Evolutionary conservation across 2,113 vertebrate genomes (phyloP).

Genomic region (Chaetops frenatus): DNA sequence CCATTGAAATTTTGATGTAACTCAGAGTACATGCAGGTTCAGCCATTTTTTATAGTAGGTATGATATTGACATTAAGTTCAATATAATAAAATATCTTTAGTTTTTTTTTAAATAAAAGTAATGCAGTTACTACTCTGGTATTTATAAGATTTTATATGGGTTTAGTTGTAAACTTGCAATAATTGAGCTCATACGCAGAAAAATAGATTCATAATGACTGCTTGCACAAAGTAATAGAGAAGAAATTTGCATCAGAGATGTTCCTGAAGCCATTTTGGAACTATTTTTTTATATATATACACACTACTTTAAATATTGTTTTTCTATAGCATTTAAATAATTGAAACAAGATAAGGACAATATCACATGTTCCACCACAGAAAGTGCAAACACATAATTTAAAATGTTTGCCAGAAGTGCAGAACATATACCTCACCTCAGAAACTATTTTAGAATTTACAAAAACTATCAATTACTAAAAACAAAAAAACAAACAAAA

Average conservation of each 20-base stretch:
- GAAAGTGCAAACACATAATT: neutral
- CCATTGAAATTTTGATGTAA: neutral
- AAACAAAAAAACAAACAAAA: neutral
- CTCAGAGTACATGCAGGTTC: fast-evolving
- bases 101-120: neutral
- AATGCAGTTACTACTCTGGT: neutral
- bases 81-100: neutral
- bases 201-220: neutral
- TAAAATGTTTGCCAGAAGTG: neutral
- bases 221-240: neutral
- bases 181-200: neutral
- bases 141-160: neutral
- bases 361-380: neutral
- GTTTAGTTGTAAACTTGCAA: neutral
- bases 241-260: neutral
- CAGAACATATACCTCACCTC: neutral
- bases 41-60: neutral
- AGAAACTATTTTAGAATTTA: neutral
- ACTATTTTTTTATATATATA: neutral
- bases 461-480: neutral
- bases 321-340: neutral
- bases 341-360: neutral
- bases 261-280: neutral
- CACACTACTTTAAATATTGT: neutral
- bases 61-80: neutral